Percentiles rank a stretch among this genome's conserved stretches.
These are phyloP conservation scores for Biston betularia DNA, from an alignment of 2,888 invertebrate species.

Conservation along the genomic window DNA sequence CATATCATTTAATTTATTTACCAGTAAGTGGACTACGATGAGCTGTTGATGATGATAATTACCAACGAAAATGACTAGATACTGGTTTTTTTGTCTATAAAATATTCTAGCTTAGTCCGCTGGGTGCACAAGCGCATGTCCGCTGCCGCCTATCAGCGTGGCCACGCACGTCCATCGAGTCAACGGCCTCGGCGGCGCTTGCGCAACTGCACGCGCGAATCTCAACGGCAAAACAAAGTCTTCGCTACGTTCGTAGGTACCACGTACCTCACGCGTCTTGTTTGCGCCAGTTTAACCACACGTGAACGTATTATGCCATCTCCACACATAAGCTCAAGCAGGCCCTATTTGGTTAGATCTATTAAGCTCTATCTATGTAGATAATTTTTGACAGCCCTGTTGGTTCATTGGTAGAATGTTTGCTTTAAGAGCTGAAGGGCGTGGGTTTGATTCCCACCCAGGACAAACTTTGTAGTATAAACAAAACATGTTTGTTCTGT, in stretches of 20 bases:
- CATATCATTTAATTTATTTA: no score
- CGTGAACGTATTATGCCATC: conserved; percentile 21
- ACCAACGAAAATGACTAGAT: no score
- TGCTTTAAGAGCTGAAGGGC: no score
- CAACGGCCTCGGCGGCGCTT: conserved; percentile 83
- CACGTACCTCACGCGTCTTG: conserved; percentile 46
- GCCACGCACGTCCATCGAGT: conserved; percentile 58
- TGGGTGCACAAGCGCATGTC: conserved; percentile 40
- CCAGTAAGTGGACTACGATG: no score
- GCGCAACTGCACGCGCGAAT: conserved; percentile 85
- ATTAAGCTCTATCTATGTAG: no score
- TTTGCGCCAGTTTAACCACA: conserved; percentile 53
- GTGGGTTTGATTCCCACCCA: no score
- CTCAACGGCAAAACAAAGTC: conserved; percentile 84
- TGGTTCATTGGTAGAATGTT: no score
- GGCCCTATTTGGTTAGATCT: no score
- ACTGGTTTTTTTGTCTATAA: neutral
- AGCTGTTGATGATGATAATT: no score
- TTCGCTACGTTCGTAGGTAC: conserved; percentile 61
- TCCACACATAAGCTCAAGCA: neutral
- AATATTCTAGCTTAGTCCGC: neutral
- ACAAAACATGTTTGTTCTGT: no score
- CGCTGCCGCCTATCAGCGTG: conserved; percentile 39
- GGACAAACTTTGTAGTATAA: no score
- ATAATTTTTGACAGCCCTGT: no score